phyloP scores from a whole-genome alignment of 2,888 invertebrate species.

The Agonopterix arenella region DNA sequence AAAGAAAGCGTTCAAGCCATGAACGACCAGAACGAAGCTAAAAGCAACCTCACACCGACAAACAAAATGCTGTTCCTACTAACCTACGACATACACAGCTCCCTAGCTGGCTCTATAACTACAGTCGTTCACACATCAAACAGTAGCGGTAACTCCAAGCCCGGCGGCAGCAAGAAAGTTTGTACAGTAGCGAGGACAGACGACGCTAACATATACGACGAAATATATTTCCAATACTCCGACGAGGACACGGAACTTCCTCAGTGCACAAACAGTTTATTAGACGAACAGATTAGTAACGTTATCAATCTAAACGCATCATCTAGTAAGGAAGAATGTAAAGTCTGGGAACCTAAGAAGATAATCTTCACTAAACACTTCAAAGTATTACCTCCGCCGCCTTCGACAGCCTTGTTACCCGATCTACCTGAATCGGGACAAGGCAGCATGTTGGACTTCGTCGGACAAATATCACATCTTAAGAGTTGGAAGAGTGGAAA shows the following conservation, averaged over 20 bases:
- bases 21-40: slow-evolving; percentile 86
- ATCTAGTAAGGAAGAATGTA: slow-evolving; percentile 64
- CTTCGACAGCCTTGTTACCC: slow-evolving; percentile 46
- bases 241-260: slow-evolving; percentile 77
- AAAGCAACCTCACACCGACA: slow-evolving; percentile 55
- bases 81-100: slow-evolving; percentile 83
- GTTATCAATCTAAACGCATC: slow-evolving; percentile 71
- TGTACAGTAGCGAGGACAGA: slow-evolving; percentile 54
- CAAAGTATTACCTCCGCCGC: slow-evolving; percentile 55
- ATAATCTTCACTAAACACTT: slow-evolving; percentile 57
- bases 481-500: slow-evolving; percentile 65
- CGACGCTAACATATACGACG: slow-evolving; percentile 61
- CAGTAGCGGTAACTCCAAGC: slow-evolving; percentile 66
- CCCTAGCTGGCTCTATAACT: slow-evolving; percentile 61
- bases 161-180: slow-evolving; percentile 72
- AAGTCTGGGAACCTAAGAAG: slow-evolving; percentile 63
- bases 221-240: slow-evolving; percentile 75
- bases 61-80: slow-evolving; percentile 78
- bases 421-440: slow-evolving; percentile 56
- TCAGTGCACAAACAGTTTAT: slow-evolving; percentile 57
- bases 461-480: slow-evolving; percentile 60
- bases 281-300: slow-evolving; percentile 71
- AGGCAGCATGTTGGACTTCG: slow-evolving; percentile 58
- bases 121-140: slow-evolving; percentile 62
- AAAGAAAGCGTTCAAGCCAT: slow-evolving; percentile 80